A percentile compares a stretch with the other conserved stretches of the same genome.
These are phyloP conservation scores for Coelopa frigida DNA, from an alignment of 1,140 invertebrate genomes.

Conservation along the genomic window DNA sequence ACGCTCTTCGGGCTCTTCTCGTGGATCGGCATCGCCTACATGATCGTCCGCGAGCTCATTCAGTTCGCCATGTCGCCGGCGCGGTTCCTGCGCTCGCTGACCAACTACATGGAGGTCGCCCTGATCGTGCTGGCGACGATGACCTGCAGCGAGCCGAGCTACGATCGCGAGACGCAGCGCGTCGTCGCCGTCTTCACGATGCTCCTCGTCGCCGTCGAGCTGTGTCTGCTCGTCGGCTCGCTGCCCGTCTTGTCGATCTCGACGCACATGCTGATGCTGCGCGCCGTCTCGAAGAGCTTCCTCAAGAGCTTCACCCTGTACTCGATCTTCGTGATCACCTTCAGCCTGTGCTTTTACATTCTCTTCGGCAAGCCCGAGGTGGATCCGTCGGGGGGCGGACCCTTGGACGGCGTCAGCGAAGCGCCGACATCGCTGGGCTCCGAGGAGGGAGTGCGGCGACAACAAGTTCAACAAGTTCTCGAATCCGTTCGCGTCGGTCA, in stretches of 20 bases:
- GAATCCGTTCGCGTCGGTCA: constrained; percentile 58
- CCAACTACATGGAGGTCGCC: constrained; percentile 63
- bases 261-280: constrained; percentile 71
- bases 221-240: constrained; percentile 68
- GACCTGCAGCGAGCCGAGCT: constrained; percentile 49
- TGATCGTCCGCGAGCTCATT: constrained; percentile 59
- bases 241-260: constrained; percentile 59
- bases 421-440: neutral
- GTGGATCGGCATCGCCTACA: constrained; percentile 49
- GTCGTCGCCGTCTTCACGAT: constrained; percentile 59
- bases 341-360: constrained; percentile 70
- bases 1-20: constrained; percentile 44
- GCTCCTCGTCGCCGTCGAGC: constrained; percentile 63
- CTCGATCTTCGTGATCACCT: constrained; percentile 69
- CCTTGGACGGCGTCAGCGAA: neutral
- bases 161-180: constrained; percentile 48
- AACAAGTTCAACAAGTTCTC: constrained; percentile 53
- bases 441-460: constrained; percentile 36
- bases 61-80: constrained; percentile 59
- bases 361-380: constrained; percentile 52
- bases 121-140: constrained; percentile 54
- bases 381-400: neutral
- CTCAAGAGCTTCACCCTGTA: constrained; percentile 71
- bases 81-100: constrained; percentile 56
- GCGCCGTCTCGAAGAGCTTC: constrained; percentile 69